Conservation (phyloP, 1,140 invertebrate genomes). For the Brachionus koreanus region DNA sequence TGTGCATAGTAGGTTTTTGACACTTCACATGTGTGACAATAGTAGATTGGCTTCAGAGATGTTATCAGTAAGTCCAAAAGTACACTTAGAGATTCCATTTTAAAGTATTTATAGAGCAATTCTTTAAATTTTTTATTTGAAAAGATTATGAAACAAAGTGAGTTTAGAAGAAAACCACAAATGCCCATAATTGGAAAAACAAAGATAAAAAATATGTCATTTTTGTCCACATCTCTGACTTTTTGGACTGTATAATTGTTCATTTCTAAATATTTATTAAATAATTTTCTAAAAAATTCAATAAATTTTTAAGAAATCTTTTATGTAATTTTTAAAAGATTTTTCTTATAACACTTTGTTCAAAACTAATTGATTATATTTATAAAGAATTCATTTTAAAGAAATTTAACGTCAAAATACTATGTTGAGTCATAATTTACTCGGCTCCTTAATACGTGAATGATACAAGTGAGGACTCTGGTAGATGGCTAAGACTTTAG, state of each 20-base stretch:
- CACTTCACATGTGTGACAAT: neutral
- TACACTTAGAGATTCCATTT: neutral
- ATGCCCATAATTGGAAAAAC: neutral
- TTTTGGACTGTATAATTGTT: neutral
- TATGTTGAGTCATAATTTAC: too few relatives aligned
- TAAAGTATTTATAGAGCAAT: neutral
- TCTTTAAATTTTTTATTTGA: slow-evolving; percentile 8
- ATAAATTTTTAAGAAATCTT: too few relatives aligned
- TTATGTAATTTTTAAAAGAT: too few relatives aligned
- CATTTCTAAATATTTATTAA: neutral
- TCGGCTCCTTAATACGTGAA: too few relatives aligned
- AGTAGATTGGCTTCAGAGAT: neutral
- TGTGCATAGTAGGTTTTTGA: neutral
- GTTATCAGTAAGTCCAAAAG: neutral
- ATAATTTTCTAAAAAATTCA: too few relatives aligned
- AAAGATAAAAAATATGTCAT: neutral
- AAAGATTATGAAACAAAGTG: neutral
- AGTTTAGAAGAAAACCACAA: neutral
- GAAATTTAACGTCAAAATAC: too few relatives aligned
- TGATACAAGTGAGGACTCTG: too few relatives aligned
- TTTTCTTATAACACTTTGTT: too few relatives aligned
- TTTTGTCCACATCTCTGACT: neutral
- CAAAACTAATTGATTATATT: too few relatives aligned
- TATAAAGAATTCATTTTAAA: too few relatives aligned
- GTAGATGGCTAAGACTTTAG: too few relatives aligned